Evolutionary conservation across 2,797 vertebrate species (phyloP).

Genomic region (Moxostoma hubbsi): DNA sequence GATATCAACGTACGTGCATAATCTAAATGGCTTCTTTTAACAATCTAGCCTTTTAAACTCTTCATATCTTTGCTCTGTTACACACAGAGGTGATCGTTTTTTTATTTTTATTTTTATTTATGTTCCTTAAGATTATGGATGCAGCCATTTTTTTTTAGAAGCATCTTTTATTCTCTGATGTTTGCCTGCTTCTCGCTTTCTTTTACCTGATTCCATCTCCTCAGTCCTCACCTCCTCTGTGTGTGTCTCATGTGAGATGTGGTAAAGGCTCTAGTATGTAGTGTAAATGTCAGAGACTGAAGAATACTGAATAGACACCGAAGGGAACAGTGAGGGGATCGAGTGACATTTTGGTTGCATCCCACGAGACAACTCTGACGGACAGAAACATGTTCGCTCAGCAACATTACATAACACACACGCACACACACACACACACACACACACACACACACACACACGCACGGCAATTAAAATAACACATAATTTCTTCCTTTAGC

Average conservation of each 20-base stretch:
- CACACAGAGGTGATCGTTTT: neutral
- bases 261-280: constrained; percentile 48
- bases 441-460: neutral
- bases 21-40: too few species aligned
- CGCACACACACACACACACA: constrained; percentile 33
- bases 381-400: constrained; percentile 69
- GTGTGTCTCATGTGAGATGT: constrained; percentile 26
- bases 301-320: constrained; percentile 39
- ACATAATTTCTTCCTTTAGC: neutral
- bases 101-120: constrained; percentile 28
- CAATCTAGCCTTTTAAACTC: neutral
- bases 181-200: neutral
- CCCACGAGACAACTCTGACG: constrained; percentile 67
- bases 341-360: constrained; percentile 69
- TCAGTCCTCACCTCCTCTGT: neutral
- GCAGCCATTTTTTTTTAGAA: constrained; percentile 58
- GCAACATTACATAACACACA: constrained; percentile 67
- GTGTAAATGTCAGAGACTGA: constrained; percentile 59
- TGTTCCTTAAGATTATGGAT: constrained; percentile 26
- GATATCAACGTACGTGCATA: too few species aligned
- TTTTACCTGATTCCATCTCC: neutral
- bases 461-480: neutral
- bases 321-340: constrained; percentile 43
- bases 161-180: constrained; percentile 56
- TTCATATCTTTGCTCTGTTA: neutral